Conservation (phyloP, 2,113 vertebrate genomes). For the Neotragus pygmaeus region DNA sequence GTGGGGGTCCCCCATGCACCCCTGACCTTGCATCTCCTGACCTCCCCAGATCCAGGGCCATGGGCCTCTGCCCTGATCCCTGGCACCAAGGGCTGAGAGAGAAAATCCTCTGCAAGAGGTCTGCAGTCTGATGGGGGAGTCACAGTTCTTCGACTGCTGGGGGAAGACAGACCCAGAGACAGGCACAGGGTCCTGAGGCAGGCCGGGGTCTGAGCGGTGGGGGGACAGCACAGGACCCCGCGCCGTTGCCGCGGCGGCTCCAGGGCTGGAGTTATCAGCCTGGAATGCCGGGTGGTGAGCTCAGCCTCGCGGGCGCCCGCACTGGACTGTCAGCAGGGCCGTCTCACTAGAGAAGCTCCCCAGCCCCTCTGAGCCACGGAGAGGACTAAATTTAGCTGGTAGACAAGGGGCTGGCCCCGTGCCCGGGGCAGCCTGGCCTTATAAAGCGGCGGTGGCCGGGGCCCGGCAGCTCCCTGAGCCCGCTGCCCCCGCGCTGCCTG, state of each 20-base stretch:
- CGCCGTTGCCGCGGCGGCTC: neutral
- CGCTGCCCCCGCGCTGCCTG: neutral
- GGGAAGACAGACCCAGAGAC: neutral
- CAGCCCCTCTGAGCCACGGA: constrained; percentile 59
- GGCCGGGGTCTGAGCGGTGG: accelerated
- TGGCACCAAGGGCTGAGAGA: neutral
- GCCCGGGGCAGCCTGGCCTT: constrained; percentile 76
- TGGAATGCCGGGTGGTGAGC: constrained; percentile 78
- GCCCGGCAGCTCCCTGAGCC: constrained; percentile 13
- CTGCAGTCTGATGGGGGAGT: neutral
- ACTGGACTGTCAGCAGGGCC: constrained; percentile 50
- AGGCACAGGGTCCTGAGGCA: neutral
- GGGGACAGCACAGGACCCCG: neutral
- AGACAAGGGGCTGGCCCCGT: constrained; percentile 76
- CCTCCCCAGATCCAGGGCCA: neutral
- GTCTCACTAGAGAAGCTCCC: constrained; percentile 75
- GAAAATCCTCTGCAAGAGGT: neutral
- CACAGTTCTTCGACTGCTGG: neutral
- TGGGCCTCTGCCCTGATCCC: neutral
- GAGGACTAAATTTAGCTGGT: constrained; percentile 83
- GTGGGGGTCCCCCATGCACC: no score
- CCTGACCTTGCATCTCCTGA: neutral
- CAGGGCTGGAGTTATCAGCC: constrained; percentile 32
- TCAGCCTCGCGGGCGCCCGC: constrained; percentile 50
- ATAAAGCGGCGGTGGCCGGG: constrained; percentile 72